Percentiles rank a stretch among this genome's conserved stretches.
Conservation (phyloP, 2,113 vertebrate genomes). For the Leucoraja erinaceus region DNA sequence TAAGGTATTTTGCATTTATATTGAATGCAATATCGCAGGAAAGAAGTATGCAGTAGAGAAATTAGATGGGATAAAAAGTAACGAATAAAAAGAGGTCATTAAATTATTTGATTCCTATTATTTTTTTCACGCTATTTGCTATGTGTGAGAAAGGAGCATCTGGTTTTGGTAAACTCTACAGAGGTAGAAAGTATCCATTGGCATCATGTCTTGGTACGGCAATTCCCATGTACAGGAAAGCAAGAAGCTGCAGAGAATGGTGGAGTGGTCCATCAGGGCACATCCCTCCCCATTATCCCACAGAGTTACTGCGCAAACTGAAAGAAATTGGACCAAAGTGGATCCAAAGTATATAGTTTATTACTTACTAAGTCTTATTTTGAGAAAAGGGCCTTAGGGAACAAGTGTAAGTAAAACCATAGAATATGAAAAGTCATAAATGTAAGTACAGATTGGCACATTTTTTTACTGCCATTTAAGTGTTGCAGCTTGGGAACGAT, state of each 20-base stretch:
- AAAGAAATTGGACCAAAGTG: not conserved
- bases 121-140: not conserved
- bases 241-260: no score
- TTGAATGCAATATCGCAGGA: no score
- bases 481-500: not conserved
- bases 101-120: not conserved
- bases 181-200: no score
- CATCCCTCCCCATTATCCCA: no score
- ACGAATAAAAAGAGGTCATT: no score
- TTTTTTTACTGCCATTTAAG: not conserved
- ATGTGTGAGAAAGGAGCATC: not conserved
- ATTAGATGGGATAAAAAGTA: no score
- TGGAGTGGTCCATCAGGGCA: no score
- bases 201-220: no score
- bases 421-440: not conserved
- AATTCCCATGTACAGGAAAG: no score
- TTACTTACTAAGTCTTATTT: not conserved
- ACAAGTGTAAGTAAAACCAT: not conserved
- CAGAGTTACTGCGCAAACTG: not conserved
- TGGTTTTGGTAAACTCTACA: not conserved
- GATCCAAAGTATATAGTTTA: not conserved
- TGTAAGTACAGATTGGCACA: not conserved
- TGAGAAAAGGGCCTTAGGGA: not conserved
- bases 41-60: no score
- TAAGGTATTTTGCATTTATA: no score